phyloP scores from a whole-genome alignment of 1,140 invertebrate species.

The Reticulitermes speratus region DNA sequence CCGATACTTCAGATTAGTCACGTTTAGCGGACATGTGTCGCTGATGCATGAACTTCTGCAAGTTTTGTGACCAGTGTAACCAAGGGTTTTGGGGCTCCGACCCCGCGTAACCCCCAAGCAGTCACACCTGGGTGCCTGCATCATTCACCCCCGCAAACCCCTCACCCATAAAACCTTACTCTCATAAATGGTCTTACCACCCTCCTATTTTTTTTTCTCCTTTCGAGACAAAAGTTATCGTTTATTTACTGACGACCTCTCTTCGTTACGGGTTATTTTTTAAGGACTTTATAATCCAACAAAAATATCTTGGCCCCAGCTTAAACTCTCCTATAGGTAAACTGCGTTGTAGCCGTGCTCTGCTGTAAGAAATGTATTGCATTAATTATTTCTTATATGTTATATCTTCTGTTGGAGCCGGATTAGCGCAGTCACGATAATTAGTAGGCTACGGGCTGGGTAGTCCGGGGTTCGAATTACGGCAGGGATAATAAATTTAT shows the following conservation, averaged over 20 bases:
- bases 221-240: slow-evolving; percentile 16
- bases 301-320: neutral
- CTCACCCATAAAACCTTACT: slow-evolving; percentile 2
- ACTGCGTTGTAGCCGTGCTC: no score
- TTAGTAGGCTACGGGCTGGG: no score
- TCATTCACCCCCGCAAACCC: neutral
- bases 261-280: neutral
- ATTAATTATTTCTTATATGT: no score
- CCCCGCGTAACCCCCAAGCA: slow-evolving; percentile 3
- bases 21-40: neutral
- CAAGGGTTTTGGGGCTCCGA: slow-evolving; percentile 2
- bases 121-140: slow-evolving; percentile 10
- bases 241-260: slow-evolving; percentile 5
- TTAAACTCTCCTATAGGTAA: no score
- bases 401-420: no score
- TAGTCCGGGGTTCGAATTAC: no score
- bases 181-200: slow-evolving; percentile 10
- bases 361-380: no score
- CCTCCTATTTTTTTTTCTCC: neutral
- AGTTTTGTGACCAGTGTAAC: slow-evolving; percentile 7
- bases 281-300: neutral
- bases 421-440: no score
- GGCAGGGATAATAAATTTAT: no score
- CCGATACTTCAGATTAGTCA: neutral
- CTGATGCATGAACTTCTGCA: neutral